Conservation (phyloP, 2,113 vertebrate species). For the Cercocebus atys region DNA sequence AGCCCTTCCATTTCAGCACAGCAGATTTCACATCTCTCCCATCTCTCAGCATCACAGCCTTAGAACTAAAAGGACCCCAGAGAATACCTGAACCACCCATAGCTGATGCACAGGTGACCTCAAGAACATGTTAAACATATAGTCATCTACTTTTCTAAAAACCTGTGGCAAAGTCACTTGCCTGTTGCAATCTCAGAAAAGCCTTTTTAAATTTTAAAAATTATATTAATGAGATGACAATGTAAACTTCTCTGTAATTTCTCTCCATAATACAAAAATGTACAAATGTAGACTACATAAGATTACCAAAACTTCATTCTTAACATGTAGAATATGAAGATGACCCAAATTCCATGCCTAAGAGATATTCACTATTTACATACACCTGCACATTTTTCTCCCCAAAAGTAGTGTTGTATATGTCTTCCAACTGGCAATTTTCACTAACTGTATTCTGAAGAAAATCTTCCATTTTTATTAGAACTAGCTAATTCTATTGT, state of each 20-base stretch:
- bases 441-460: neutral
- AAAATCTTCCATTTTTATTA: neutral
- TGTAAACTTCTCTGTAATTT: neutral
- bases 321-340: neutral
- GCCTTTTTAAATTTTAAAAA: neutral
- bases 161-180: neutral
- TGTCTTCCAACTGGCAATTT: neutral
- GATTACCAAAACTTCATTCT: neutral
- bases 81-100: neutral
- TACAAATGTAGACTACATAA: neutral
- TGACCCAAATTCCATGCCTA: neutral
- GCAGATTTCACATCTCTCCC: neutral
- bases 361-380: neutral
- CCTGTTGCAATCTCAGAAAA: neutral
- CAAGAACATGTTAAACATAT: fast-evolving
- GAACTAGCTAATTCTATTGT: neutral
- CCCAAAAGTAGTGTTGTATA: neutral
- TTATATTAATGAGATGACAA: neutral
- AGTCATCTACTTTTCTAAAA: neutral
- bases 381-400: neutral
- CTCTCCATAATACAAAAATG: neutral
- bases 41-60: neutral
- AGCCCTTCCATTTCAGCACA: neutral
- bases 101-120: neutral
- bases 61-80: neutral